A percentile compares a stretch with the other conserved stretches of the same genome.
These are phyloP conservation scores for Cyclura pinguis DNA, from an alignment of 2,797 vertebrate species.

Conservation along the genomic window DNA sequence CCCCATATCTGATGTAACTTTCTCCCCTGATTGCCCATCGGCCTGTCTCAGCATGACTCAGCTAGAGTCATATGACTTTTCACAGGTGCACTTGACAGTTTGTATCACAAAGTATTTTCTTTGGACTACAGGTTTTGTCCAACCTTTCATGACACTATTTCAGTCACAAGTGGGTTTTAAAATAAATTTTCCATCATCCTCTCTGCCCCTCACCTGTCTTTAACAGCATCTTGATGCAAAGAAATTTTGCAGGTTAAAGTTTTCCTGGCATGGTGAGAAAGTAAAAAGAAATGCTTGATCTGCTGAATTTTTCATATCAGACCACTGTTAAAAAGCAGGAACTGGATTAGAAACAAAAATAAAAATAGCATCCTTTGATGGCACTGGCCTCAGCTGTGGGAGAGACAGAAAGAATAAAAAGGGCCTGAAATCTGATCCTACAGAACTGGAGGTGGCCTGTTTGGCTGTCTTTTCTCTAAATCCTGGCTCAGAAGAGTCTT, in stretches of 20 bases:
- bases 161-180: background rate
- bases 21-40: too few species aligned
- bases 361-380: constrained; percentile 1
- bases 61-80: too few species aligned
- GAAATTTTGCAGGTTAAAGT: background rate
- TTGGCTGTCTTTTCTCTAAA: background rate
- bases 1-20: too few species aligned
- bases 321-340: background rate
- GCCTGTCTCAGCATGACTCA: too few species aligned
- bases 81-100: too few species aligned
- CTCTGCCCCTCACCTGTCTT: background rate
- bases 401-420: background rate
- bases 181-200: background rate
- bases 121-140: too few species aligned
- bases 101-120: too few species aligned
- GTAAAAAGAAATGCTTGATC: background rate
- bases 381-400: background rate
- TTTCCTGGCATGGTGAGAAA: background rate
- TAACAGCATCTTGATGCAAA: background rate
- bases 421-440: background rate
- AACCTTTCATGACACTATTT: too few species aligned
- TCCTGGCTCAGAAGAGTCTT: background rate
- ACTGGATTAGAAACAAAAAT: constrained; percentile 4
- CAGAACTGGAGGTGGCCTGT: background rate
- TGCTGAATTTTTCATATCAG: background rate